Evolutionary conservation across 2,113 vertebrate genomes (phyloP), one percentile per base, ranked within the genome.

Genomic region (Hyla sarda): DNA sequence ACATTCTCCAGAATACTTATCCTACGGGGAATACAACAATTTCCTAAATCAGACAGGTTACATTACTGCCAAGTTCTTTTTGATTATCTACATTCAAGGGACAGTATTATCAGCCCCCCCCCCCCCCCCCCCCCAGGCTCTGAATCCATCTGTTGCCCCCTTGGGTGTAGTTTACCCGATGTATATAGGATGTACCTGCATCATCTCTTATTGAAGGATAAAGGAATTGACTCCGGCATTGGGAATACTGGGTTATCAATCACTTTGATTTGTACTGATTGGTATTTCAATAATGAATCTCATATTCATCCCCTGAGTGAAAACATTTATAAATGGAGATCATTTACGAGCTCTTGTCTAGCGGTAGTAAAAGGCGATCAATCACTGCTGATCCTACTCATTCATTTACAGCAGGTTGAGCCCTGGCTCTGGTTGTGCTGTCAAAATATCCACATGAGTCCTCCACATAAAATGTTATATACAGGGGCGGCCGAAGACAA

Each of bases 221-320:
- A 9, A 10, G 23, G 28, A 17, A 83, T 50, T 12, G 17, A 32
- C 25, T 8, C 1, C 3, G 16, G 5, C 23, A 32, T 5, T 72
- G 21, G 50, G 48, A 82, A 54, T n/a, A 8, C 9, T 25, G 7
- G 25, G 65, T 47, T 30, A 85, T 85, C 83, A 78, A 67, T 86
- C 84, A 56, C 56, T 41, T 58, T 79, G 73, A 78, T 85, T 69
- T 25, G 19, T 65, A 30, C 58, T 56, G 75, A 86, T 86, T 86
- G 84, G 28, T 79, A 50, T 32, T 86, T 71, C 60, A 72, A 78
- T 86, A 79, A 86, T 71, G 84, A 86, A 71, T 67, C 48, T 86
- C 62, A 86, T 86, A 86, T 86, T 79, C 62, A 69, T 79, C 30
- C 75, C 84, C 41, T 45, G 47, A 86, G 75, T 79, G 48, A 56